phyloP scores from a whole-genome alignment of 1,140 invertebrate genomes.

The Drosophila grimshawi region DNA sequence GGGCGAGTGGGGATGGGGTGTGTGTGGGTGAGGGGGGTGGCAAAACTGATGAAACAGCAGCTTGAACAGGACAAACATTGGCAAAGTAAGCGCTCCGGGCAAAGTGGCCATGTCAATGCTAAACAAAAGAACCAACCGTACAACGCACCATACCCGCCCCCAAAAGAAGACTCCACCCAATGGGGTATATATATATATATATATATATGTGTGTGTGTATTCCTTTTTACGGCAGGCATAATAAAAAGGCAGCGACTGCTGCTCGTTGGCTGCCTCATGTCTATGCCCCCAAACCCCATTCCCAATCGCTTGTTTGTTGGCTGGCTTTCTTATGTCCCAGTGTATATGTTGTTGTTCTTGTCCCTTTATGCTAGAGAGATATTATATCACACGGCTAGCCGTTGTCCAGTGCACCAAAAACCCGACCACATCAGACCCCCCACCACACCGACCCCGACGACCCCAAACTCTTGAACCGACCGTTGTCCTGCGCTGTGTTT shows the following conservation, averaged over 20 bases:
- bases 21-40: too few species aligned
- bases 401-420: constrained; percentile 51
- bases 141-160: constrained; percentile 7
- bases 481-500: constrained; percentile 52
- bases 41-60: constrained; percentile 2
- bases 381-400: constrained; percentile 77
- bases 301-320: constrained; percentile 68
- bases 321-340: constrained; percentile 77
- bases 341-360: constrained; percentile 38
- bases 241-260: constrained; percentile 1
- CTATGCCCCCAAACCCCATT: constrained; percentile 57
- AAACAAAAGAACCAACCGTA: constrained; percentile 73
- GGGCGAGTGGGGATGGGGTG: constrained; percentile 5
- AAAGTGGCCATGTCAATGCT: constrained; percentile 83
- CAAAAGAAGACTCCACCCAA: constrained; percentile 8
- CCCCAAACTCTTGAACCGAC: not conserved
- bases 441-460: not conserved
- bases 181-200: not conserved
- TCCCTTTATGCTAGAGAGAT: constrained; percentile 80
- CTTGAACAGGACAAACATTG: constrained; percentile 70
- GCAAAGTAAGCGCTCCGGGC: constrained; percentile 70
- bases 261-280: constrained; percentile 39
- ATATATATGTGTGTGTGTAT: not conserved
- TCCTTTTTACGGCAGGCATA: not conserved
- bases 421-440: constrained; percentile 1